Conservation (phyloP, 1,140 invertebrate species). For the Anthonomus grandis region DNA sequence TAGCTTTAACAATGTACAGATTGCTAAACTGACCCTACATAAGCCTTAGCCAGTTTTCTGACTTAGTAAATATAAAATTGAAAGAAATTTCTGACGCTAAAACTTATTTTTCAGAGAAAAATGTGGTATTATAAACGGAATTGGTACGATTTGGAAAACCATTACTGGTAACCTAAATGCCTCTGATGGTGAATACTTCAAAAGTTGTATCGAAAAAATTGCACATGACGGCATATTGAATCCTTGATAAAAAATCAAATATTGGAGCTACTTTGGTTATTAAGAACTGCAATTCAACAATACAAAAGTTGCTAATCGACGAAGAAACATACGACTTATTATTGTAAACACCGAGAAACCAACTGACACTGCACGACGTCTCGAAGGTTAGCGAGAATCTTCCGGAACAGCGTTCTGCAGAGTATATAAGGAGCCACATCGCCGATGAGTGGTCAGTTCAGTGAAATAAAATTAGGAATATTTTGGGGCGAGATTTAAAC, state of each 20-base stretch:
- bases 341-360: too few relatives aligned
- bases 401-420: too few relatives aligned
- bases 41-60: constrained; percentile 6
- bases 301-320: constrained; percentile 22
- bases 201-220: constrained; percentile 26
- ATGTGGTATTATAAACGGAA: constrained; percentile 22
- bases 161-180: constrained; percentile 28
- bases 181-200: constrained; percentile 26
- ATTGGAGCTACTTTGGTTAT: constrained; percentile 17
- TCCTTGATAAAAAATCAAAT: constrained; percentile 26
- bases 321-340: too few relatives aligned
- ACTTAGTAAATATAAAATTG: constrained; percentile 3
- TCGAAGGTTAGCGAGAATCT: too few relatives aligned
- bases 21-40: constrained; percentile 11
- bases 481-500: too few relatives aligned
- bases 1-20: too few relatives aligned
- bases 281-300: constrained; percentile 24
- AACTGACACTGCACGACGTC: too few relatives aligned
- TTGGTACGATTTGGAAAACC: constrained; percentile 21
- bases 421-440: too few relatives aligned
- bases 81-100: constrained; percentile 9
- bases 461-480: too few relatives aligned
- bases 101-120: constrained; percentile 12
- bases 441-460: too few relatives aligned
- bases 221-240: constrained; percentile 20